Conservation (phyloP, 2,888 invertebrate genomes). For the Lycia hirtaria region DNA sequence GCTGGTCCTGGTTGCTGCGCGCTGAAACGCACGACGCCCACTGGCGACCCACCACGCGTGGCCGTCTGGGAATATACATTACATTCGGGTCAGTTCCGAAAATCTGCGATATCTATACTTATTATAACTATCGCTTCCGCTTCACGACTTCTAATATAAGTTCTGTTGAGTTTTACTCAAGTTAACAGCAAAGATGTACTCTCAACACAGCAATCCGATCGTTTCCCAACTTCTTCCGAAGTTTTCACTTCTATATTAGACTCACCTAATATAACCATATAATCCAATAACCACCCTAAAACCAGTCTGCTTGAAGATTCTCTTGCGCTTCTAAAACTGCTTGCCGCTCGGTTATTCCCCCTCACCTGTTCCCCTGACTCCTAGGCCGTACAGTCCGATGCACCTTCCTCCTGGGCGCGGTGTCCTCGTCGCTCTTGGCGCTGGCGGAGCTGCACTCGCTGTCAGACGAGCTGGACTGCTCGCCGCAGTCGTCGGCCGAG, state of each 20-base stretch:
- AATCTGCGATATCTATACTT: too few species aligned
- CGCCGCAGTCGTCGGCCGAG: slow-evolving; percentile 59
- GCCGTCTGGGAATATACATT: slow-evolving; percentile 49
- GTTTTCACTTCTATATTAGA: too few species aligned
- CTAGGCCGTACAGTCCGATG: slow-evolving; percentile 40
- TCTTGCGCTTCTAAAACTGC: not conserved
- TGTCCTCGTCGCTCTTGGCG: slow-evolving; percentile 71
- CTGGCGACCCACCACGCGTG: slow-evolving; percentile 83
- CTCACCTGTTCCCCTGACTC: slow-evolving; percentile 50
- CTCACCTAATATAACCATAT: too few species aligned
- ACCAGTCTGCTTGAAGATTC: not conserved
- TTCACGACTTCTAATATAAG: too few species aligned
- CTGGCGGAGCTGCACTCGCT: slow-evolving; percentile 72
- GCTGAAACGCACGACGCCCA: slow-evolving; percentile 92
- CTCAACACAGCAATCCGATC: too few species aligned
- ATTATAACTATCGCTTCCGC: too few species aligned
- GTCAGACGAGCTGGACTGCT: slow-evolving; percentile 60
- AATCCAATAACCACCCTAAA: too few species aligned
- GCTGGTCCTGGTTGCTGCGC: slow-evolving; percentile 95
- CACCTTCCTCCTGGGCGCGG: slow-evolving; percentile 48
- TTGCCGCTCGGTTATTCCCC: not conserved
- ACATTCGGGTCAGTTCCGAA: too few species aligned
- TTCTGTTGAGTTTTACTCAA: too few species aligned
- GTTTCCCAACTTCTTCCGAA: too few species aligned
- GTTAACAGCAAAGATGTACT: too few species aligned